Evolutionary conservation across 64 coral and sea anemone species (phyloP).

Genomic region (Pachyseris speciosa): DNA sequence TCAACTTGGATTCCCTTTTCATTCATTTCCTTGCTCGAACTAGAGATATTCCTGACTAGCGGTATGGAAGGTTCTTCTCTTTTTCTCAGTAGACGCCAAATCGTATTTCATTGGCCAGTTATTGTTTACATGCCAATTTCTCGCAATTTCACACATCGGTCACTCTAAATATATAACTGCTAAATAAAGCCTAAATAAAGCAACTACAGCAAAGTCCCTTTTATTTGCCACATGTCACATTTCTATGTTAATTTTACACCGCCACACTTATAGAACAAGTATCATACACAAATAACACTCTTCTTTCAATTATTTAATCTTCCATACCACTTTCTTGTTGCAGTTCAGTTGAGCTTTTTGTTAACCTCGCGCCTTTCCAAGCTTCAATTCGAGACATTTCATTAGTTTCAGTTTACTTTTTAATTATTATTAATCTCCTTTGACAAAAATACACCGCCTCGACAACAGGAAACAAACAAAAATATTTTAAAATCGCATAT

Average conservation of each 20-base stretch:
- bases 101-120: too few species aligned
- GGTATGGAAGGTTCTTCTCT: not conserved
- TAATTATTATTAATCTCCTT: too few species aligned
- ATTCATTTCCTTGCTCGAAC: not conserved
- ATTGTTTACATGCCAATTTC: slow-evolving; percentile 41
- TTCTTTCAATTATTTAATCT: slow-evolving; percentile 35
- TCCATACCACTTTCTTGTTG: slow-evolving; percentile 40
- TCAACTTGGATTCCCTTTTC: slow-evolving; percentile 11
- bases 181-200: not conserved
- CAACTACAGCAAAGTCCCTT: slow-evolving; percentile 1
- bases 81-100: too few species aligned
- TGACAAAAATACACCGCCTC: too few species aligned
- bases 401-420: too few species aligned
- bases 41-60: not conserved
- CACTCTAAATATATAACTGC: too few species aligned
- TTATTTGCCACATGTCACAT: slow-evolving; percentile 41
- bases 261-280: too few species aligned
- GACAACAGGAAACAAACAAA: too few species aligned
- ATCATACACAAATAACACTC: slow-evolving; percentile 39
- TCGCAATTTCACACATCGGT: slow-evolving; percentile 34
- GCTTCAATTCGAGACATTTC: slow-evolving; percentile 41
- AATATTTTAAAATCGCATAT: too few species aligned
- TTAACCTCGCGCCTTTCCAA: not conserved
- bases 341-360: too few species aligned
- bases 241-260: slow-evolving; percentile 39